Conservation (phyloP, 2,888 invertebrate genomes). For the Bembecia ichneumoniformis region DNA sequence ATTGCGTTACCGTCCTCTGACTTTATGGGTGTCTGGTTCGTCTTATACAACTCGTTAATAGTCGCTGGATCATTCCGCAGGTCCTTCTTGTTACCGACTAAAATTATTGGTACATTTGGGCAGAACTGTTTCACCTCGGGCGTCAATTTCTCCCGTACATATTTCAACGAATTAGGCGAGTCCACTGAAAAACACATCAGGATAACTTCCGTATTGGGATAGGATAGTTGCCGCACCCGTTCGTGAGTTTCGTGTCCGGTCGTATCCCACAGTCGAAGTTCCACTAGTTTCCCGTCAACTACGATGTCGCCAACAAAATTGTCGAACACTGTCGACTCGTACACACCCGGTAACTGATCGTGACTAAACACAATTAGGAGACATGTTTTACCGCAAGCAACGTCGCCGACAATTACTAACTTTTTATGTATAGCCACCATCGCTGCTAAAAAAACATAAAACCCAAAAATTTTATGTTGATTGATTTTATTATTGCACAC, state of each 20-base stretch:
- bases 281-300: constrained; percentile 97
- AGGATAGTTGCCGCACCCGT: constrained; percentile 93
- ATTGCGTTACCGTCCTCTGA: constrained; percentile 97
- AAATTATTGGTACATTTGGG: constrained; percentile 98
- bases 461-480: neutral
- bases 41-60: constrained; percentile 94
- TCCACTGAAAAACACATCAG: constrained; percentile 99
- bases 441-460: constrained; percentile 41
- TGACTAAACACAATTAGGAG: constrained; percentile 98
- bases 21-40: constrained; percentile 99
- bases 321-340: constrained; percentile 99
- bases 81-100: constrained; percentile 99
- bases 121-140: constrained; percentile 99
- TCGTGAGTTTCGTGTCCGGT: constrained; percentile 99
- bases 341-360: constrained; percentile 99
- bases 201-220: constrained; percentile 99
- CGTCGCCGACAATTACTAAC: constrained; percentile 98
- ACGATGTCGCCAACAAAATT: constrained; percentile 99
- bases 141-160: constrained; percentile 99
- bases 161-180: constrained; percentile 98
- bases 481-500: constrained; percentile 1
- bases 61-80: constrained; percentile 94
- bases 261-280: constrained; percentile 96
- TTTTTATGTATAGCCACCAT: constrained; percentile 98
- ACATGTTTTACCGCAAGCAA: constrained; percentile 99